Evolutionary conservation across 64 coral and sea anemone species (phyloP), one percentile per base, ranked within the genome.

Genomic region (Actinia equina): DNA sequence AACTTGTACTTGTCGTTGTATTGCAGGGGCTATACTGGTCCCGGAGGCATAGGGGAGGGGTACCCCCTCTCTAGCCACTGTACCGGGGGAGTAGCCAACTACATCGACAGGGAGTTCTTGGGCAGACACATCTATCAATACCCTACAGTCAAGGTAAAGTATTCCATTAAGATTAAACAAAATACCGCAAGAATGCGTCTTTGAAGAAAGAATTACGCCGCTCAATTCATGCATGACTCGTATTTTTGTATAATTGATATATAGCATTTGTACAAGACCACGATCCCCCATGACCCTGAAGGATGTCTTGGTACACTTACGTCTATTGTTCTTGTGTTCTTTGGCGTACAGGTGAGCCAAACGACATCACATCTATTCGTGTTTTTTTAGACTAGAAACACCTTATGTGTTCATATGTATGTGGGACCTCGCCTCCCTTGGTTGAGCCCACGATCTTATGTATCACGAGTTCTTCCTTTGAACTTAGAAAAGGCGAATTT

Each of bases 21-120:
- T 86, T 89, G n/a, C 88, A 95, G 94, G 46, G 94, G 94, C 15
- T 95, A 95, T 64, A 92, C 87, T 20, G 94, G 94, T 62, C 90
- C 94, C 20, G 94, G 94, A 0, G 94, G 94, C 43, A 82, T 89
- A 13, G 90, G 94, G 22, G 83, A 86, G 22, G 71, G 89, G 7
- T 91, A 89, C 77, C 91, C 94, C 46, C 41, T 83, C 1, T 91
- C 91, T 6, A 87, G 79, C 70, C 85, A 93, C 88, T 96, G 94
- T 81, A 96, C 88, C 51, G 94, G 94, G 51, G 94, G 94, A 52
- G 82, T 96, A 84, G 94, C 94, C n/a, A 92, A 92, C 57, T 96
- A 93, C 77, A 96, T 96, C 54, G 94, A 96, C 55, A 89, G 91
- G 76, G 77, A 82, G 45, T 89, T 92, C 79, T 77, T 96, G n/a